phyloP scores from a whole-genome alignment of 2,797 vertebrate species.

The Agapornis canus region DNA sequence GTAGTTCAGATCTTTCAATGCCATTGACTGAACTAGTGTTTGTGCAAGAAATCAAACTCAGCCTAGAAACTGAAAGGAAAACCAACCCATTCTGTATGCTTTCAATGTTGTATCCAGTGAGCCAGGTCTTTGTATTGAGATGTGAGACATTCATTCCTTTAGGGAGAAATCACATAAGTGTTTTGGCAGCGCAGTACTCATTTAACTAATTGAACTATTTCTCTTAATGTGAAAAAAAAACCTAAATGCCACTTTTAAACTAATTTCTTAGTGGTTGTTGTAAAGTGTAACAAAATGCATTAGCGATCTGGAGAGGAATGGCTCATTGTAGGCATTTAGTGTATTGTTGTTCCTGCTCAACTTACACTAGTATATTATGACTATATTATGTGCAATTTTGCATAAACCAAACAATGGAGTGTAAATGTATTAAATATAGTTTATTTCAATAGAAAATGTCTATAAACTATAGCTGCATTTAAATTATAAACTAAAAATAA shows the following conservation, averaged over 20 bases:
- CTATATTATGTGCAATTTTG: background rate
- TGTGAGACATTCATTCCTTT: background rate
- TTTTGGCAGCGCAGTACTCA: background rate
- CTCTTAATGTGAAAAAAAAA: background rate
- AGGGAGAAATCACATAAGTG: background rate
- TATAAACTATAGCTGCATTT: background rate
- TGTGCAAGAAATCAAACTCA: background rate
- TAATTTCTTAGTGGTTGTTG: background rate
- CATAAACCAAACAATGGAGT: background rate
- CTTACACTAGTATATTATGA: background rate
- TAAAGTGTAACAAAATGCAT: background rate
- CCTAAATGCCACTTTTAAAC: background rate
- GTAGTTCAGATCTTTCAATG: background rate
- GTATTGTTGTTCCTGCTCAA: background rate
- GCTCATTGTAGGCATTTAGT: accelerated
- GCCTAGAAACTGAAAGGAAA: background rate
- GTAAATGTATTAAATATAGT: background rate
- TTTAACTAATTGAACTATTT: background rate
- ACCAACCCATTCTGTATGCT: background rate
- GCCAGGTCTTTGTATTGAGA: background rate
- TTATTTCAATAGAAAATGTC: background rate
- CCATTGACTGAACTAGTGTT: background rate
- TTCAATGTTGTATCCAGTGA: background rate
- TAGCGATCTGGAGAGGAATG: background rate
- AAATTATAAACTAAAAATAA: background rate